Base-by-base conservation (phyloP, 2,797 vertebrate genomes). In the Choloepus didactylus region DNA sequence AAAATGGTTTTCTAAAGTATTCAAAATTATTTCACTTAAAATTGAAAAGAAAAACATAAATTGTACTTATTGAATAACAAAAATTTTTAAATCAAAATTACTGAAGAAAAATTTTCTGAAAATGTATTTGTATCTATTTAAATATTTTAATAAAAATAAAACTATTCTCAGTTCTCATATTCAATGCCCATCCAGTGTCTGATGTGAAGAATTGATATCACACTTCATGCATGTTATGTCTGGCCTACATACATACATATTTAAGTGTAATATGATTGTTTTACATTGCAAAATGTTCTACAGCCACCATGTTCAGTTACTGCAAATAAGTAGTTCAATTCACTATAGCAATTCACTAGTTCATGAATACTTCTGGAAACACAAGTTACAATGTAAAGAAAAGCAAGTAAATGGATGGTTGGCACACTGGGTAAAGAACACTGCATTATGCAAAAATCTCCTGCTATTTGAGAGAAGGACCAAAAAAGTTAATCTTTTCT, bases 101-200 rank as follows among this genome's bases (percentile, higher is more conserved):
- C 29, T 27, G 44, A 91, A 91, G 51, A 35, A 62, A 77, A 76
- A 3, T 5, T 10, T 73, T 69, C 46, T 38, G 9, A 25, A 85
- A 38, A 19, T 82, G 31, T 79, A 59, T 84, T 85, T 95, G 21
- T 23, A 56, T 93, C 27, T 82, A 46, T 91, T 75, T 95, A 90
- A 76, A 69, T 85, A 67, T 80, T 72, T 69, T 82, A 69, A 67
- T 82, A 87, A 81, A 75, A 89, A 81, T 70, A 77, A 82, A 84
- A 90, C 12, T 51, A 51, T 76, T 90, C 29, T 87, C 8, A 46
- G 2, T 76, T 82, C 15, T 76, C 7, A 41, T 44, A 49, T 64
- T 84, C 60, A 44, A 44, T 82, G 44, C 19, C 19, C 14, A 35
- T 56, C 15, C 25, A 54, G 54, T 82, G n/a, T 18, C 64, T 31